Evolutionary conservation across 2,888 invertebrate species (phyloP).

Genomic region (Oegoconia quadripuncta): DNA sequence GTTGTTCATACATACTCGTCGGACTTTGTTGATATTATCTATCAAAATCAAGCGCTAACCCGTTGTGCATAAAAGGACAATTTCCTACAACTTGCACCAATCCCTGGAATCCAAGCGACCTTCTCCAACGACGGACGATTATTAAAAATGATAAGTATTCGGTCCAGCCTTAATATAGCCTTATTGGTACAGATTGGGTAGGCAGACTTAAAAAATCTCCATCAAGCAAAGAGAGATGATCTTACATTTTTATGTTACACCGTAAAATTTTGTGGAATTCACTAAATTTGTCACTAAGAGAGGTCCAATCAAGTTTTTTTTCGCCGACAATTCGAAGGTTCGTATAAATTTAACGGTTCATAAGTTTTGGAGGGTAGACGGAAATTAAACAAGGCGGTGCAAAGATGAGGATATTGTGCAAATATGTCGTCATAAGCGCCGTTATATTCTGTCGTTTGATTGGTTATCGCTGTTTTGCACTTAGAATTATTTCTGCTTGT

Average conservation of each 20-base stretch:
- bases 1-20: too few relatives aligned
- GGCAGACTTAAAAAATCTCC: conserved; percentile 23
- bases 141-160: conserved; percentile 46
- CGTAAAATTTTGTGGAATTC: neutral
- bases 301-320: neutral
- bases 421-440: too few relatives aligned
- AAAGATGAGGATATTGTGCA: too few relatives aligned
- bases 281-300: neutral
- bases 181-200: conserved; percentile 34
- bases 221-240: neutral
- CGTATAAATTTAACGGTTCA: neutral
- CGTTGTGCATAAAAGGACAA: too few relatives aligned
- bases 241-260: neutral
- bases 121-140: conserved; percentile 28
- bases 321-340: neutral
- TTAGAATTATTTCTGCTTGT: too few relatives aligned
- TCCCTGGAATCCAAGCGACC: conserved; percentile 25
- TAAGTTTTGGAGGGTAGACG: neutral
- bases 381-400: too few relatives aligned
- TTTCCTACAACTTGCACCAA: conserved; percentile 11
- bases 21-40: too few relatives aligned
- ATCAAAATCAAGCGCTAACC: too few relatives aligned
- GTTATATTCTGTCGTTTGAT: too few relatives aligned
- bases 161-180: conserved; percentile 31
- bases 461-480: too few relatives aligned